Base-by-base conservation (phyloP, 2,113 vertebrate species). In the Romanogobio albipinnatus region DNA sequence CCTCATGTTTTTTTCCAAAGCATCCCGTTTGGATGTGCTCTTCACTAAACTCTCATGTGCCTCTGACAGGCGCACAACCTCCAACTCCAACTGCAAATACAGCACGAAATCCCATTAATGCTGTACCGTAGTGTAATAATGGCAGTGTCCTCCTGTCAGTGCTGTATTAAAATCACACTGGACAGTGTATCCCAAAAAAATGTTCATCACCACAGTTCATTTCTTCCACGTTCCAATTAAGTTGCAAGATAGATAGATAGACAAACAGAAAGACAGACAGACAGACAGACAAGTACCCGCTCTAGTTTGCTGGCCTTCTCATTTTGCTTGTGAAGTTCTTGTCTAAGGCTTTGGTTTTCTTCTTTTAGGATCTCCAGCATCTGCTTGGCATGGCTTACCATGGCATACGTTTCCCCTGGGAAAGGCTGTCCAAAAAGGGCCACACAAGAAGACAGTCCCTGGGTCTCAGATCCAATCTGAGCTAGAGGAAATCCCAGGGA, bases 11-110 rank as follows among this genome's bases (percentile, higher is more conserved):
- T 96, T 96, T 91, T 96, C 96, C 88, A 97, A 88, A 0, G 95
- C 93, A 81, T 97, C 96, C 22, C 96, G 93, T 90, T 96, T 96
- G 59, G 92, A 94, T n/a, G 95, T 96, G 29, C 95, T 96, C 90
- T 95, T 96, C 36, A 96, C 96, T 89, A 97, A 90, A 86, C 93
- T 94, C 86, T 97, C 96, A 6, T 97, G 96, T 71, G 94, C 94
- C 90, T 96, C 96, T 0, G 96, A 96, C 90, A 96, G 96, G 84
- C 93, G 94, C 82, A 95, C 93, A 87, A 96, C 94, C 88, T 97
- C 96, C 80, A 91, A 91, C 91, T 96, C 96, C 90, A 97, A 95
- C 96, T 97, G 89, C 73, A 89, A 93, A 88, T 76, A 61, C 51
- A 45, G 75, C 36, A 74, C 10, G 74, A 45, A 83, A 29, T 29